phyloP scores from a whole-genome alignment of 2,113 vertebrate species.

The Thryonomys swinderianus region DNA sequence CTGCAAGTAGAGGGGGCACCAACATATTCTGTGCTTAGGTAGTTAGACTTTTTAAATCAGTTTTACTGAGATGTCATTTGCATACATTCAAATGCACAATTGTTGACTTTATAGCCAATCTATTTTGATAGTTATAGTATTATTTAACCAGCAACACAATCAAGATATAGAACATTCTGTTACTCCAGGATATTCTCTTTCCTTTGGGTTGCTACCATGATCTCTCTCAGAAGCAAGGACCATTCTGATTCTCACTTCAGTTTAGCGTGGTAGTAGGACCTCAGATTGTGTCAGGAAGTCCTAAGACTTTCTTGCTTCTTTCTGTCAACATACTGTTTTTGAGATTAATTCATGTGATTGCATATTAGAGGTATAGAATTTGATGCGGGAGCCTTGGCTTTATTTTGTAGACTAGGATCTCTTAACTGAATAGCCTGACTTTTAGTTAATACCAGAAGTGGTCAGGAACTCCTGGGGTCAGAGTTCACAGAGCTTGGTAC shows the following conservation, averaged over 20 bases:
- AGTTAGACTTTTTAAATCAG: constrained; percentile 9
- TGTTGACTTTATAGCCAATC: background rate
- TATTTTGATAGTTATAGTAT: background rate
- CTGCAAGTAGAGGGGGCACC: background rate
- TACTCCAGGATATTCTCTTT: background rate
- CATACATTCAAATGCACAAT: background rate
- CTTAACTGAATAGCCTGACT: background rate
- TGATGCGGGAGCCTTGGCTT: background rate
- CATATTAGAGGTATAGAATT: background rate
- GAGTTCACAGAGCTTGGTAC: background rate
- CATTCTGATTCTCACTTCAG: background rate
- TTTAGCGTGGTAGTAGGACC: background rate
- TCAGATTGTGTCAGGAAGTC: background rate
- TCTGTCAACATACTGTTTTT: background rate
- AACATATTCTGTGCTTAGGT: background rate
- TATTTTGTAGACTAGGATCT: constrained; percentile 1
- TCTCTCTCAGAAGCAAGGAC: background rate
- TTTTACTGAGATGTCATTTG: constrained; percentile 16
- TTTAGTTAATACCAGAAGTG: background rate
- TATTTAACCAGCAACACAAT: background rate
- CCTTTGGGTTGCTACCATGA: background rate
- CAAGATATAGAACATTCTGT: background rate
- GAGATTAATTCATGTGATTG: background rate
- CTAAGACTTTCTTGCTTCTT: background rate
- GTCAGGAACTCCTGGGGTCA: background rate